Evolutionary conservation across 2,888 invertebrate genomes (phyloP).

Genomic region (Orchesellides sinensis): DNA sequence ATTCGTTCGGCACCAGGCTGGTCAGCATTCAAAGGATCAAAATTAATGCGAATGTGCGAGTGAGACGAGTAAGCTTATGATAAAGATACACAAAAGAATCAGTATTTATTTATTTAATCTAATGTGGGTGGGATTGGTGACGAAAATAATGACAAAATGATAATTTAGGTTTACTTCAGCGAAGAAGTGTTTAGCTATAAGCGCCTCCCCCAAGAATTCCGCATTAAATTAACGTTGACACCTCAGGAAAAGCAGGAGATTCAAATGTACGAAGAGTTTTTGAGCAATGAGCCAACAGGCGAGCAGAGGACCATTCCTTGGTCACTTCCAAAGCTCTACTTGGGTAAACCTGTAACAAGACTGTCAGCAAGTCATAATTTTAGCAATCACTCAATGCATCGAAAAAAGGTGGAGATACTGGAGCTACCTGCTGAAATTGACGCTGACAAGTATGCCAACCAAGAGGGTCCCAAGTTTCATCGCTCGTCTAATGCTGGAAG

Average conservation of each 20-base stretch:
- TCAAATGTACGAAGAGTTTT: slow-evolving; percentile 37
- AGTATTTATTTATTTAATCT: too few relatives aligned
- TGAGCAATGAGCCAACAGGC: not conserved
- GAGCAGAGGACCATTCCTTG: not conserved
- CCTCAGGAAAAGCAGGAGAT: slow-evolving; percentile 40
- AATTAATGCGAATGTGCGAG: slow-evolving; percentile 46
- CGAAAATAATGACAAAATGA: not conserved
- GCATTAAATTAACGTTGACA: slow-evolving; percentile 31
- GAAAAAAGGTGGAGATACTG: slow-evolving; percentile 17
- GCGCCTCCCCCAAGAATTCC: slow-evolving; percentile 50
- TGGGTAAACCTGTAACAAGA: not conserved
- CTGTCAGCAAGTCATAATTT: not conserved
- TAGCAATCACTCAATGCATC: not conserved
- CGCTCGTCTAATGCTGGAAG: slow-evolving; percentile 8
- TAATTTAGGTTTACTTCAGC: slow-evolving; percentile 54
- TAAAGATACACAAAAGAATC: not conserved
- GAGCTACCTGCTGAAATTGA: slow-evolving; percentile 31
- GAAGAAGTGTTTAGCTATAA: slow-evolving; percentile 31
- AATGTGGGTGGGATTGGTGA: too few relatives aligned
- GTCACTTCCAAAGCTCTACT: slow-evolving; percentile 19
- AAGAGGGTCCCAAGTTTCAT: not conserved
- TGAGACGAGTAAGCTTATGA: slow-evolving; percentile 45
- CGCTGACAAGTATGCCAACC: slow-evolving; percentile 30
- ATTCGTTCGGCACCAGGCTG: slow-evolving; percentile 37
- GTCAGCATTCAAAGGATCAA: slow-evolving; percentile 31